Percentiles rank a stretch among this genome's conserved stretches.
Evolutionary conservation across 2,797 vertebrate species (phyloP).

Genomic region (Benthosema pterotum): DNA sequence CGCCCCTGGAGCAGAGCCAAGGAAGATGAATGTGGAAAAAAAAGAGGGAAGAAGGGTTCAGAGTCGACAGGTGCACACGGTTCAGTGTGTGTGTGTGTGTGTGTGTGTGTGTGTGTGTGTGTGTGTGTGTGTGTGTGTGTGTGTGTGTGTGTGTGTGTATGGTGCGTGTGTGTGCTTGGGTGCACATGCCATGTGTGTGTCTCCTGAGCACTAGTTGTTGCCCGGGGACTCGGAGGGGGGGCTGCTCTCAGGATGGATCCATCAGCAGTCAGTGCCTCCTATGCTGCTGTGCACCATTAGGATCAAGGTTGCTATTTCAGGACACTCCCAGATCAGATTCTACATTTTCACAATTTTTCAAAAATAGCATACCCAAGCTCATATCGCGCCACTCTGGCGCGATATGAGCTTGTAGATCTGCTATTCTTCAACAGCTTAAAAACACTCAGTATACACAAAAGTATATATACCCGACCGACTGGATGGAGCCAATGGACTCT

Average conservation of each 20-base stretch:
- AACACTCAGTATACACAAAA: no score
- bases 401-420: no score
- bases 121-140: conserved; percentile 1
- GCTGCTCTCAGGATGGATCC: conserved; percentile 71
- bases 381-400: no score
- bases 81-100: conserved; percentile 38
- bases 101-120: conserved; percentile 15
- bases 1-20: conserved; percentile 36
- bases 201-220: conserved; percentile 47
- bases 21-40: conserved; percentile 5
- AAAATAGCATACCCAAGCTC: no score
- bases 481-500: conserved; percentile 73
- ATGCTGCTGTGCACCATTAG: conserved; percentile 69
- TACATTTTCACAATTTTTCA: no score
- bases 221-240: conserved; percentile 51
- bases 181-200: conserved; percentile 32
- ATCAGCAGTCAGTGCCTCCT: conserved; percentile 60
- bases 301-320: conserved; percentile 78
- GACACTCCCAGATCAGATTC: no score
- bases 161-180: conserved; percentile 28
- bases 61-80: conserved; percentile 40
- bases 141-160: conserved; percentile 38
- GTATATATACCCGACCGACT: no score
- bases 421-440: no score
- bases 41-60: conserved; percentile 41